These are phyloP conservation scores for Noctua comes DNA, from an alignment of 2,888 invertebrate genomes.

Conservation along the genomic window DNA sequence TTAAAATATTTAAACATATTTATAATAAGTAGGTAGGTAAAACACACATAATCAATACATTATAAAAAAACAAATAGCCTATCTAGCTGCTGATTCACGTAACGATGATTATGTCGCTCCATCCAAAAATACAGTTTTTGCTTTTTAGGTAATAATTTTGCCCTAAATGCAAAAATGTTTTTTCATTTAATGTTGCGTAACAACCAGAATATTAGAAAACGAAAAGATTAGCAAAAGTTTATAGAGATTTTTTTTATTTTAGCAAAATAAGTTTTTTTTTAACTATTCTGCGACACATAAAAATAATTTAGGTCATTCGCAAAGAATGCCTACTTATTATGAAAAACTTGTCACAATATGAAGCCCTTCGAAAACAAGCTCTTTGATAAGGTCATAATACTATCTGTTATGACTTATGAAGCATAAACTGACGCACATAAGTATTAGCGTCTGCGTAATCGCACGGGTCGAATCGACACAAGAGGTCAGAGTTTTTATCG, in stretches of 20 bases:
- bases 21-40: neutral
- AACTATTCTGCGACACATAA: neutral
- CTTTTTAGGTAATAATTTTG: neutral
- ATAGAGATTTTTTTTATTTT: neutral
- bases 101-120: neutral
- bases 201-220: neutral
- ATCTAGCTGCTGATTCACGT: neutral
- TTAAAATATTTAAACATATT: neutral
- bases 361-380: conserved; percentile 28
- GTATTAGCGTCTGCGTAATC: conserved; percentile 49
- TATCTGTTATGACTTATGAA: conserved; percentile 41
- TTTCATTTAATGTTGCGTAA: too few relatives aligned
- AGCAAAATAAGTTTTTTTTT: neutral
- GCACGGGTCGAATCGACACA: conserved; percentile 46
- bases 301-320: conserved; percentile 9
- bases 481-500: conserved; percentile 79
- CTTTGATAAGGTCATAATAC: conserved; percentile 4
- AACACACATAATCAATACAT: neutral
- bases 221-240: neutral
- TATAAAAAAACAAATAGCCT: neutral
- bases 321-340: conserved; percentile 2
- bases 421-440: neutral
- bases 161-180: too few relatives aligned
- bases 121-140: neutral
- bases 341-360: conserved; percentile 8